Conservation (phyloP, 2,888 invertebrate genomes). For the Prosopocoilus inquinatus region DNA sequence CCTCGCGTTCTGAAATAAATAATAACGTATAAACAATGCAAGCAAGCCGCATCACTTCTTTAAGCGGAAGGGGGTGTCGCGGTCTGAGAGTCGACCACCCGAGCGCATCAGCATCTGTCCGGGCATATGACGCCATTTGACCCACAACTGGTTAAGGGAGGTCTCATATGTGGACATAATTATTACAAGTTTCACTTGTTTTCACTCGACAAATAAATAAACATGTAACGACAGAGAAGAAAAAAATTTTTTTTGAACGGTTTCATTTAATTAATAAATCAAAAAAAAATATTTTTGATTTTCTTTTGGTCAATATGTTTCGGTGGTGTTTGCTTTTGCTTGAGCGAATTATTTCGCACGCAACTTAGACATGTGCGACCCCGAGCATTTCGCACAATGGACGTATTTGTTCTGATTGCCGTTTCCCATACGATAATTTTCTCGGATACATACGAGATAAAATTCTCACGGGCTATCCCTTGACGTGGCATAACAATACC, state of each 20-base stretch:
- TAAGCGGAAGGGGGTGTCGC: slow-evolving; percentile 29
- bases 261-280: too few species aligned
- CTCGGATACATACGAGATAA: slow-evolving; percentile 15
- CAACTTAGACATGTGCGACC: neutral
- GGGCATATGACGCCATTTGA: slow-evolving; percentile 32
- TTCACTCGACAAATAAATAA: neutral
- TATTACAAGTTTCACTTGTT: neutral
- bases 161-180: slow-evolving; percentile 15
- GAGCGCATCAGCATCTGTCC: slow-evolving; percentile 33
- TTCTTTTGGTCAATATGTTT: too few species aligned
- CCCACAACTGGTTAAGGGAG: slow-evolving; percentile 24
- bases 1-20: too few species aligned
- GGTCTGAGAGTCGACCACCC: slow-evolving; percentile 30
- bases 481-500: too few species aligned
- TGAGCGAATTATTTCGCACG: neutral
- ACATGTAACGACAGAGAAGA: neutral
- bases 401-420: slow-evolving; percentile 1
- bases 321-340: too few species aligned
- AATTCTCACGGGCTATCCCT: slow-evolving; percentile 17
- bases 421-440: slow-evolving; percentile 11
- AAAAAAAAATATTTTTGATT: too few species aligned
- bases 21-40: too few species aligned
- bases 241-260: too few species aligned
- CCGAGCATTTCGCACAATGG: slow-evolving; percentile 3
- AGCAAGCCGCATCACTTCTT: too few species aligned